Conservation (phyloP, 2,113 vertebrate genomes). For the Strix aluco region DNA sequence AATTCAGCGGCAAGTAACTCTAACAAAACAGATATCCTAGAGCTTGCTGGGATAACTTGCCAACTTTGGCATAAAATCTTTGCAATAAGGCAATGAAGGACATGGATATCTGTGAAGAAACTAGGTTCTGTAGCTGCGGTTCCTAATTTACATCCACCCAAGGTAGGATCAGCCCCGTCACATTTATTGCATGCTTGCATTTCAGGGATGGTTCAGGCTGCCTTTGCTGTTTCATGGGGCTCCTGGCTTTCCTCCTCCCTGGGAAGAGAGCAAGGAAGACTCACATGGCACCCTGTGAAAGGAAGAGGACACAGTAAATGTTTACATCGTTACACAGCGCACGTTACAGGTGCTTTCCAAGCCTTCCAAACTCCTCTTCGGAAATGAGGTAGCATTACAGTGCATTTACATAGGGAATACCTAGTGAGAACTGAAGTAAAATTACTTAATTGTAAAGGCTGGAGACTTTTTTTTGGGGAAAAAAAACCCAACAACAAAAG, state of each 20-base stretch:
- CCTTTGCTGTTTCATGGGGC: too few relatives aligned
- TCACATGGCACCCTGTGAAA: background rate
- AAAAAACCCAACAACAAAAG: background rate
- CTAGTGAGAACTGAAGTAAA: background rate
- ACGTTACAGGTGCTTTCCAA: background rate
- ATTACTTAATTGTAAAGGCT: background rate
- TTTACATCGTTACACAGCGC: background rate
- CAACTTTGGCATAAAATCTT: background rate
- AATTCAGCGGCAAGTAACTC: conserved; percentile 7
- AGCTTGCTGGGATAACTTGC: background rate
- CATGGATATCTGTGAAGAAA: background rate
- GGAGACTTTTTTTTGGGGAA: background rate
- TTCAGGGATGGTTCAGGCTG: background rate
- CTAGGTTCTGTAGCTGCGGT: background rate
- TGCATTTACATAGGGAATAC: background rate
- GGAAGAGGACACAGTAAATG: background rate
- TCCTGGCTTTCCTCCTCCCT: background rate
- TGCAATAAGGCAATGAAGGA: background rate
- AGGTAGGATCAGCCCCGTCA: background rate
- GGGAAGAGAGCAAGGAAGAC: rapidly evolving
- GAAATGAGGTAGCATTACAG: background rate
- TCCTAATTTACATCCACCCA: background rate
- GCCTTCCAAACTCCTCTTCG: background rate
- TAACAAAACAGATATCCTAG: background rate
- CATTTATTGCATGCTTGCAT: background rate